Conservation (phyloP, 2,888 invertebrate species). For the Caenorhabditis becei region DNA sequence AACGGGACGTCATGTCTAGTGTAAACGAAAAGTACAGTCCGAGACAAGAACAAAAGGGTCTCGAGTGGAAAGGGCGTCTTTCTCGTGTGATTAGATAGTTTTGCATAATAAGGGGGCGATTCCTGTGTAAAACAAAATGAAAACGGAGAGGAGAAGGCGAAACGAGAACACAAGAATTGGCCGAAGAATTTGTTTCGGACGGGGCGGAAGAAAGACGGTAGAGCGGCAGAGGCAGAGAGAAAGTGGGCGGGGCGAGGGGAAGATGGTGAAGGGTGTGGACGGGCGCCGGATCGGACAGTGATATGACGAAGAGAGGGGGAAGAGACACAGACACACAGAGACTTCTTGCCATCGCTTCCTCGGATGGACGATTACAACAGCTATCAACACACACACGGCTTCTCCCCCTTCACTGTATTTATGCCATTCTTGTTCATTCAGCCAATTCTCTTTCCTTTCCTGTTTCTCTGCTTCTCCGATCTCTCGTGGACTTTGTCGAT, state of each 20-base stretch:
- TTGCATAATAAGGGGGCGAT: not conserved
- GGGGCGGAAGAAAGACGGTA: conserved; percentile 17
- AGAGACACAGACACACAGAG: conserved; percentile 12
- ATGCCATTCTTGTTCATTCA: conserved; percentile 2
- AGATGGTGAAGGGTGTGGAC: conserved; percentile 39
- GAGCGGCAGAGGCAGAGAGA: not conserved
- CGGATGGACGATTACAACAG: conserved; percentile 47
- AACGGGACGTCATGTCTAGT: no score
- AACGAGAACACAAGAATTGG: conserved; percentile 55
- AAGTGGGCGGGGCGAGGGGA: conserved; percentile 9
- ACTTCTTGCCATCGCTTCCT: conserved; percentile 29
- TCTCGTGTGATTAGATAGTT: no score
- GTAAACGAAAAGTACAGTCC: no score
- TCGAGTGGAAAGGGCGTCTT: no score
- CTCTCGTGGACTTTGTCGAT: not conserved
- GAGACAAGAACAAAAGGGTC: conserved; percentile 2
- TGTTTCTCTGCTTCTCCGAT: conserved; percentile 22
- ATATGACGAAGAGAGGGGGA: conserved; percentile 26
- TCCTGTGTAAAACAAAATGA: conserved; percentile 7
- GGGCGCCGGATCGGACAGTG: conserved; percentile 5
- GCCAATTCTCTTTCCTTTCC: conserved; percentile 13
- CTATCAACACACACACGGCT: conserved; percentile 29
- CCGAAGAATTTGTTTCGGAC: conserved; percentile 8
- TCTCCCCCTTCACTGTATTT: conserved; percentile 8
- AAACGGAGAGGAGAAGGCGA: not conserved